These are phyloP conservation scores for Lophotriccus pileatus DNA, from an alignment of 2,797 vertebrate species.

Conservation along the genomic window DNA sequence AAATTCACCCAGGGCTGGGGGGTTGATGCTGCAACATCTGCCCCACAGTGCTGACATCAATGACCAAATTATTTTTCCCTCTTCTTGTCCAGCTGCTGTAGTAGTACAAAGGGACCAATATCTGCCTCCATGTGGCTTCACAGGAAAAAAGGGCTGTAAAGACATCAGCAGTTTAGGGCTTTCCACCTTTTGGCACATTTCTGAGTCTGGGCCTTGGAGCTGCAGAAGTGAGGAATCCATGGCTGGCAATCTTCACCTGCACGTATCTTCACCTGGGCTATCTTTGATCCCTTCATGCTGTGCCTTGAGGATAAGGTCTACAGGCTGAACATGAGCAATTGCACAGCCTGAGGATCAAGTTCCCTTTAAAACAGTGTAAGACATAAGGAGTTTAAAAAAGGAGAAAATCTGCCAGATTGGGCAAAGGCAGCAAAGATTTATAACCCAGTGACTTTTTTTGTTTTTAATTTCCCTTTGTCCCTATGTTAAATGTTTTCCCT, in stretches of 20 bases:
- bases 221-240: not conserved
- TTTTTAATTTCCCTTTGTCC: not conserved
- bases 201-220: not conserved
- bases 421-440: not conserved
- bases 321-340: not conserved
- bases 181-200: not conserved
- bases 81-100: not conserved
- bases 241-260: not conserved
- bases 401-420: not conserved
- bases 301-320: not conserved
- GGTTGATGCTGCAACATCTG: not conserved
- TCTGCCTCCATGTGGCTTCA: not conserved
- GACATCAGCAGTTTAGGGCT: not conserved
- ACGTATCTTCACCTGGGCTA: fast-evolving
- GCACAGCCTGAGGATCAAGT: not conserved
- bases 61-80: not conserved
- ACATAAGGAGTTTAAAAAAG: not conserved
- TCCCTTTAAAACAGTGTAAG: not conserved
- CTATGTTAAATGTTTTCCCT: not conserved
- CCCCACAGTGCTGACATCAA: not conserved
- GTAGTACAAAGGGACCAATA: not conserved
- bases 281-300: not conserved
- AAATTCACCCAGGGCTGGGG: not conserved
- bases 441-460: not conserved
- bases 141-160: not conserved